Evolutionary conservation across 2,797 vertebrate species (phyloP).

Genomic region (Diplodus puntazzo): DNA sequence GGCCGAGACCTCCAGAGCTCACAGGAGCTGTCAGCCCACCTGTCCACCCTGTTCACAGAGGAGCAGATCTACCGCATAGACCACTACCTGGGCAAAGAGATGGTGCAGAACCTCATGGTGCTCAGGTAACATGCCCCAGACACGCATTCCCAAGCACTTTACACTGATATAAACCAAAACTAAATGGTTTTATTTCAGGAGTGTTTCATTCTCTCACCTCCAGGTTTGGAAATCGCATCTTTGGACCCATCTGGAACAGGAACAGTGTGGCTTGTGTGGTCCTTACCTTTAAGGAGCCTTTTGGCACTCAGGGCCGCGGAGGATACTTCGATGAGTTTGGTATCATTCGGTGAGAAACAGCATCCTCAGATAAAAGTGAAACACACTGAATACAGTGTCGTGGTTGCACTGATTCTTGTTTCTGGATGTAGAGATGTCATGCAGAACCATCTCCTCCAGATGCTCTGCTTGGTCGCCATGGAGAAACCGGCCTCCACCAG

Average conservation of each 20-base stretch:
- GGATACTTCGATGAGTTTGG: slow-evolving; percentile 96
- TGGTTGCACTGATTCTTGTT: background rate
- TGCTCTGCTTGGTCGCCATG: slow-evolving; percentile 95
- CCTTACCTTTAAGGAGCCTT: slow-evolving; percentile 95
- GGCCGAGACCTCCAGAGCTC: slow-evolving; percentile 93
- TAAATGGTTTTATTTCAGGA: background rate
- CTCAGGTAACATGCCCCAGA: slow-evolving; percentile 84
- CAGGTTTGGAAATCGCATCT: slow-evolving; percentile 95
- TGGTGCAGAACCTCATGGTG: slow-evolving; percentile 98
- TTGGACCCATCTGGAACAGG: slow-evolving; percentile 94
- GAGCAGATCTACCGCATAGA: slow-evolving; percentile 96
- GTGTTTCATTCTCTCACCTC: slow-evolving; percentile 10
- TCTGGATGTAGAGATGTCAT: slow-evolving; percentile 90
- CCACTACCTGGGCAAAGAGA: slow-evolving; percentile 97
- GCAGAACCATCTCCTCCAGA: slow-evolving; percentile 98
- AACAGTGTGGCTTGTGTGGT: slow-evolving; percentile 92
- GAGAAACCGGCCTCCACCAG: slow-evolving; percentile 93
- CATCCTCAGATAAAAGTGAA: background rate
- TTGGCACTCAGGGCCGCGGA: slow-evolving; percentile 93
- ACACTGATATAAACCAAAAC: background rate
- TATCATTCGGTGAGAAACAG: slow-evolving; percentile 90
- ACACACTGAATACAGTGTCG: background rate
- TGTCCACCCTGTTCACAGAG: slow-evolving; percentile 89
- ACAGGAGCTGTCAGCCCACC: slow-evolving; percentile 89
- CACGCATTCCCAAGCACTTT: background rate